phyloP scores from a whole-genome alignment of 2,797 vertebrate genomes.

The Oreortyx pictus region DNA sequence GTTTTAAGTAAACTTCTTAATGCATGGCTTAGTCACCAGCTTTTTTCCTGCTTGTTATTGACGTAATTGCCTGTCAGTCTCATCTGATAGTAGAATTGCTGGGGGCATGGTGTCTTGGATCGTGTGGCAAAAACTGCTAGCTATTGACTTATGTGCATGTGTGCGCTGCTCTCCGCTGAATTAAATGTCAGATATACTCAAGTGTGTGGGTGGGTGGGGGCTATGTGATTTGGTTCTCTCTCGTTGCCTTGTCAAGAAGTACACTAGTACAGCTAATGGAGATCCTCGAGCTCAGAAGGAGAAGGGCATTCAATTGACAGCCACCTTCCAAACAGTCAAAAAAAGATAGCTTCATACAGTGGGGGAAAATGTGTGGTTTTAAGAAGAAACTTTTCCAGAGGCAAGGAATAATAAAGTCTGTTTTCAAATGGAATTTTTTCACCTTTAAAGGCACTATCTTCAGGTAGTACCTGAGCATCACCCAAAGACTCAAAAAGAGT shows the following conservation, averaged over 20 bases:
- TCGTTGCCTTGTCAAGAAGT: conserved; percentile 36
- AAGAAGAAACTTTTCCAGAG: conserved; percentile 16
- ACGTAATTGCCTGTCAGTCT: conserved; percentile 65
- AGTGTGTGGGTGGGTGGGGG: conserved; percentile 35
- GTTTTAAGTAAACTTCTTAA: conserved; percentile 65
- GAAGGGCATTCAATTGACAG: conserved; percentile 29
- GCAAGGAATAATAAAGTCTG: background rate
- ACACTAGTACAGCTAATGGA: conserved; percentile 46
- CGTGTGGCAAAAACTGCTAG: conserved; percentile 47
- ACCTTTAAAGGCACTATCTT: background rate
- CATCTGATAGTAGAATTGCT: conserved; percentile 67
- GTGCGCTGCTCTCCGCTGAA: conserved; percentile 52
- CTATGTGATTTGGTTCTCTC: conserved; percentile 51
- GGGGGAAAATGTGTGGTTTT: background rate
- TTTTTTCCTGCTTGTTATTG: conserved; percentile 62
- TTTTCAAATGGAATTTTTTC: conserved; percentile 30
- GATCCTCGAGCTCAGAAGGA: background rate
- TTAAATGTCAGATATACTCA: conserved; percentile 64
- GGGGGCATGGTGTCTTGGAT: conserved; percentile 63
- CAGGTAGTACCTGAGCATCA: background rate
- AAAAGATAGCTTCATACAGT: background rate
- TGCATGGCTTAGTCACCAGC: conserved; percentile 23
- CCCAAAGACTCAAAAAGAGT: background rate
- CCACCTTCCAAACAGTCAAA: conserved; percentile 43
- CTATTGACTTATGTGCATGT: conserved; percentile 53